Base-by-base conservation (phyloP, 2,797 vertebrate species). In the Anomalospiza imberbis region DNA sequence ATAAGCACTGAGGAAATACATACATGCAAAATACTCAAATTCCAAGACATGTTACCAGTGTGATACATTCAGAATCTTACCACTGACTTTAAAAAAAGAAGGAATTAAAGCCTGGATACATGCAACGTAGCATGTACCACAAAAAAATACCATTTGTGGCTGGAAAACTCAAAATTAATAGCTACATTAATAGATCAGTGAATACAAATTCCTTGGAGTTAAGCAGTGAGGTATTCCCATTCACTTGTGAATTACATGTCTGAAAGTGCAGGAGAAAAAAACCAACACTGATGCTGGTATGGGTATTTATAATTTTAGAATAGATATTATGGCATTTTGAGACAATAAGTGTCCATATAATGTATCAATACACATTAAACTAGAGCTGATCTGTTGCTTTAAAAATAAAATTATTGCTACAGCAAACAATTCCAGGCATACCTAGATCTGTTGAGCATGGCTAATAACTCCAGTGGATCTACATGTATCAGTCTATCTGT, bases 281-380 rank as follows among this genome's bases (percentile, higher is more conserved):
- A 32, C 0, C 12, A 18, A 5, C 3, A 26, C 24, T 40, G 7
- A 70, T 47, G 4, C 9, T 38, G 31, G 12, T 28, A 45, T 28
- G 8, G 3, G 7, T 57, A 65, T 62, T 13, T 32, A 40, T 3
- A 45, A 9, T 18, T 77, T 89, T 47, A 70, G 38, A 77, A 76
- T 4, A 77, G 8, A 40, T 28, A 21, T 25, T 53, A 50, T 4
- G 29, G 38, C 18, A 62, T 80, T 80, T 76, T 80, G 29, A 86
- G 22, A 61, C 51, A 76, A 36, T 1, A 79, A 4, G 10, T 40
- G 34, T 17, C 25, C 26, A 60, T 26, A 62, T 13, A 55, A 71
- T 13, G 53, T 40, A 67, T 32, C 7, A 77, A 68, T 3, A 44
- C 4, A 13, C 2, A 51, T 42, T 60, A 55, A 83, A 65, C 42